Evolutionary conservation across 2,113 vertebrate genomes (phyloP).

Genomic region (Leptocoma aspasia): DNA sequence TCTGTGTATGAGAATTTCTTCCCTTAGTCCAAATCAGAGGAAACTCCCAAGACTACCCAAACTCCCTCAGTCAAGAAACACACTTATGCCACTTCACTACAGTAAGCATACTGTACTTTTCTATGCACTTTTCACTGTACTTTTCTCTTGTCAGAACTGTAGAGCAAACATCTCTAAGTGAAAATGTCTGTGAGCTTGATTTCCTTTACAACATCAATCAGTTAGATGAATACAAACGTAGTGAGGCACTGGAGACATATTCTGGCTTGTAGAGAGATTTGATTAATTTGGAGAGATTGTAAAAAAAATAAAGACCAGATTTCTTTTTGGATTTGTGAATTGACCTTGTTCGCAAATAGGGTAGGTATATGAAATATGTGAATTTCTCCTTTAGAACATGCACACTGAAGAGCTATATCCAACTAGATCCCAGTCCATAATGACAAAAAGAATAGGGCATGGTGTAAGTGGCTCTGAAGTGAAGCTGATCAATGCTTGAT

Average conservation of each 20-base stretch:
- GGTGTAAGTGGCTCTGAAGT: not conserved
- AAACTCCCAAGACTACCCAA: not conserved
- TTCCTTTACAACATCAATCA: constrained; percentile 13
- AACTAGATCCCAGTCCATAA: not conserved
- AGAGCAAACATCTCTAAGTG: constrained; percentile 11
- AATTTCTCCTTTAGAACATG: not conserved
- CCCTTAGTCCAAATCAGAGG: not conserved
- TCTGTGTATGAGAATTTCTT: not conserved
- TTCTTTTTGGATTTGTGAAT: not conserved
- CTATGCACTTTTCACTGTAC: not conserved
- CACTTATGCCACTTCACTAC: not conserved
- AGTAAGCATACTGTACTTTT: constrained; percentile 19
- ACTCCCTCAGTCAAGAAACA: not conserved
- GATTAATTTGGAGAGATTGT: not conserved
- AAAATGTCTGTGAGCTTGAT: not conserved
- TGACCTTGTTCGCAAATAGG: not conserved
- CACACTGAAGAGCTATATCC: not conserved
- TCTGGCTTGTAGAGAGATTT: not conserved
- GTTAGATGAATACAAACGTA: not conserved
- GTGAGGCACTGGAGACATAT: not conserved
- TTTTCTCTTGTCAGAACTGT: constrained; percentile 39
- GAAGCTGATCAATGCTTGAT: not conserved
- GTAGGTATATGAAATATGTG: not conserved
- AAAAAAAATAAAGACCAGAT: not conserved
- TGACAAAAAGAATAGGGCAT: not conserved